Conservation (phyloP, 2,888 invertebrate species). For the Cabera pusaria region DNA sequence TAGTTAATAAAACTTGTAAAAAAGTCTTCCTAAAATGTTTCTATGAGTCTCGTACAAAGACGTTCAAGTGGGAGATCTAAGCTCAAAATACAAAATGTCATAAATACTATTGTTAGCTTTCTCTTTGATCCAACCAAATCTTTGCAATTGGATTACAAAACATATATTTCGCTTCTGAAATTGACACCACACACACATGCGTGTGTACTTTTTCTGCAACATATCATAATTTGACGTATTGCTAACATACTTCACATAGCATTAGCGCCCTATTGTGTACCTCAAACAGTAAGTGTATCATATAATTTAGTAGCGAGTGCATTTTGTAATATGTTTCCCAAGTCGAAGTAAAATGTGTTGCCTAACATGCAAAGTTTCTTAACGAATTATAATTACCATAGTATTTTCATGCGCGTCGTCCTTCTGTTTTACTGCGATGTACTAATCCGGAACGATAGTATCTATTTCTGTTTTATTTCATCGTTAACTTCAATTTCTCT, state of each 20-base stretch:
- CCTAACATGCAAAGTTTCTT: slow-evolving; percentile 27
- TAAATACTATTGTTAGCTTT: no score
- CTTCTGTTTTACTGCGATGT: slow-evolving; percentile 11
- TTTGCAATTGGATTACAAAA: no score
- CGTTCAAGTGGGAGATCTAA: no score
- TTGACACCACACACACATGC: neutral
- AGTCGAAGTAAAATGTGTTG: slow-evolving; percentile 34
- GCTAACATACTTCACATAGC: slow-evolving; percentile 27
- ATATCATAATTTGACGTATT: slow-evolving; percentile 34
- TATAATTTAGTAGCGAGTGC: slow-evolving; percentile 31
- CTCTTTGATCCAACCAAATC: no score
- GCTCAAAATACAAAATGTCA: no score
- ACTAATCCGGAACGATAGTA: slow-evolving; percentile 8
- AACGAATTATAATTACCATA: slow-evolving; percentile 20
- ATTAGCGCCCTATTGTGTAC: slow-evolving; percentile 39
- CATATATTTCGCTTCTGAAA: neutral
- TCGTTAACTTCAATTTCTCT: no score
- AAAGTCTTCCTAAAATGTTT: no score
- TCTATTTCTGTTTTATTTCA: no score
- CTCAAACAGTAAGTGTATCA: slow-evolving; percentile 24
- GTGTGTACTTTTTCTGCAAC: slow-evolving; percentile 16
- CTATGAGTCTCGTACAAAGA: no score
- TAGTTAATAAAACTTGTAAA: no score
- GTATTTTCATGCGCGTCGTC: slow-evolving; percentile 19
- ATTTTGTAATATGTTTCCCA: slow-evolving; percentile 32